Evolutionary conservation across 2,797 vertebrate genomes (phyloP).

Genomic region (Rhabdomys pumilio): DNA sequence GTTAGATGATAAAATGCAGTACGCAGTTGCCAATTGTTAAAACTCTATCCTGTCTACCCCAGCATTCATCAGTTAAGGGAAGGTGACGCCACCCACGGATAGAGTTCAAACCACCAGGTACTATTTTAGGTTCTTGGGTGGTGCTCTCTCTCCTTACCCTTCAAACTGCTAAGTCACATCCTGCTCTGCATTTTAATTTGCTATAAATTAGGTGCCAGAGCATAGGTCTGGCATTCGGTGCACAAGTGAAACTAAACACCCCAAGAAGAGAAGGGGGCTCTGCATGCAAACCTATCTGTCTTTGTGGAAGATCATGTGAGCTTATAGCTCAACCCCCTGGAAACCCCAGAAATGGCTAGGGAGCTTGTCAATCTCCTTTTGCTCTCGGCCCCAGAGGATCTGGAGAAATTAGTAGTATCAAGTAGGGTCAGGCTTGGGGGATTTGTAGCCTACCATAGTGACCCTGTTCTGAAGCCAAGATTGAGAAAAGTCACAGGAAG

Average conservation of each 20-base stretch:
- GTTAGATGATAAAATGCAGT: constrained; percentile 49
- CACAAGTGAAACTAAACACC: constrained; percentile 66
- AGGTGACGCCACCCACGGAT: constrained; percentile 57
- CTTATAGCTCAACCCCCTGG: neutral
- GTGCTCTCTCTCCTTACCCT: constrained; percentile 65
- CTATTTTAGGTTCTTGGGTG: constrained; percentile 79
- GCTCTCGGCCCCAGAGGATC: no score
- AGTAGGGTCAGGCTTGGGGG: neutral
- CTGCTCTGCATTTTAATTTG: constrained; percentile 79
- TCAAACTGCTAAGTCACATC: constrained; percentile 78
- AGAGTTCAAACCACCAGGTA: constrained; percentile 77
- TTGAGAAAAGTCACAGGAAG: neutral
- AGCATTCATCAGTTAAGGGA: constrained; percentile 60
- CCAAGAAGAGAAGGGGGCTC: constrained; percentile 45
- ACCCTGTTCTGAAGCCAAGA: neutral
- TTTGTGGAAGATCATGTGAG: neutral
- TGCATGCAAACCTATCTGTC: constrained; percentile 31
- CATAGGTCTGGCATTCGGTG: constrained; percentile 30
- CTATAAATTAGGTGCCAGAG: constrained; percentile 64
- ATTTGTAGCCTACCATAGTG: neutral
- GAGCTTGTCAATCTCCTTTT: neutral
- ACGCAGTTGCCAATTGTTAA: constrained; percentile 62
- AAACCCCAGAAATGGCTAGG: neutral
- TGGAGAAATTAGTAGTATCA: neutral
- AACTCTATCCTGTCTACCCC: constrained; percentile 22